A percentile compares a stretch with the other conserved stretches of the same genome.
phyloP scores from a whole-genome alignment of 2,113 vertebrate genomes.

The Prochilodus magdalenae region DNA sequence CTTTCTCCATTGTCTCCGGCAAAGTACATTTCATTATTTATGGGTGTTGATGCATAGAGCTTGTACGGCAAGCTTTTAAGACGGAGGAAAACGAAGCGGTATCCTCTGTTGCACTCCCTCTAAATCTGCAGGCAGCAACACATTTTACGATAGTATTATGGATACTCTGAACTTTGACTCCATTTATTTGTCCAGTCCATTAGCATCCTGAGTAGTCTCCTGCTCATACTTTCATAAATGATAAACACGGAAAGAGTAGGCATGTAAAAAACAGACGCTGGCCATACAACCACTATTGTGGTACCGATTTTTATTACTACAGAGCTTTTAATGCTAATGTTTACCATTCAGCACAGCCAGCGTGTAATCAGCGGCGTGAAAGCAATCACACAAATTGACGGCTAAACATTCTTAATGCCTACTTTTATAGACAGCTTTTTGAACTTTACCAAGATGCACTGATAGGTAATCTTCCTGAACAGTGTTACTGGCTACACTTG shows the following conservation, averaged over 20 bases:
- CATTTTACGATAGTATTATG: conserved; percentile 19
- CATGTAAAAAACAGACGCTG: background rate
- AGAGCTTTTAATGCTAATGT: conserved; percentile 4
- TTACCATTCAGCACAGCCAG: background rate
- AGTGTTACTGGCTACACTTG: conserved; percentile 37
- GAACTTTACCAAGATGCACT: background rate
- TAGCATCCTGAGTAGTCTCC: conserved; percentile 3
- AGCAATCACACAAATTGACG: conserved; percentile 10
- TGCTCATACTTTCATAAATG: background rate
- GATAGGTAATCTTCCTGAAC: conserved; percentile 19
- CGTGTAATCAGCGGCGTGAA: conserved; percentile 13
- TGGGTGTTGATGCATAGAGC: conserved; percentile 1
- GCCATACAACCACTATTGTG: background rate
- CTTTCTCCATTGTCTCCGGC: conserved; percentile 9
- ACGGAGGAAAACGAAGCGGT: background rate
- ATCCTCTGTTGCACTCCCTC: background rate
- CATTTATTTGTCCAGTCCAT: conserved; percentile 40
- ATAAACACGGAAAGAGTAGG: conserved; percentile 4
- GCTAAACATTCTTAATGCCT: conserved; percentile 14
- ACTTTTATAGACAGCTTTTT: conserved; percentile 7
- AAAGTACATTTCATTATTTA: conserved; percentile 23
- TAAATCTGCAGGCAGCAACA: conserved; percentile 23
- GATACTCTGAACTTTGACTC: conserved; percentile 12
- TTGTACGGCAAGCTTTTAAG: conserved; percentile 32
- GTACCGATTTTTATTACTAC: background rate